Evolutionary conservation across 2,113 vertebrate genomes (phyloP), one percentile per base, ranked within the genome.

Genomic region (Nesoenas mayeri): DNA sequence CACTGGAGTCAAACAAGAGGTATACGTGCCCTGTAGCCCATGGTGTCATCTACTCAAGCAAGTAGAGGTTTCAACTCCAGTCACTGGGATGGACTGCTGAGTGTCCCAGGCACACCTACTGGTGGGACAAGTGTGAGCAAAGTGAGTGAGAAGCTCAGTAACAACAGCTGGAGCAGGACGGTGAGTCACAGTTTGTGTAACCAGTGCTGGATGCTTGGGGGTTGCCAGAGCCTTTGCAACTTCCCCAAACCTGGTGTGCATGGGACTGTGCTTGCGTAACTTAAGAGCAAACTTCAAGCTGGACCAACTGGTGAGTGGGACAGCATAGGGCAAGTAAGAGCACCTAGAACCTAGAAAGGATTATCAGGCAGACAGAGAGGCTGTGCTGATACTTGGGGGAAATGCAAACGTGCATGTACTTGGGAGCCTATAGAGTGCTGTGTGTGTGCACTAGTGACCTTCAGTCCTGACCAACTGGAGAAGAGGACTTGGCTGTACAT

Each of bases 71-170:
- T 53, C 36, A 36, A 4, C 17, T 60, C 5, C 48, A 60, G 50
- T 0, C 10, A 31, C 12, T 42, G 38, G 12, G 3, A 29, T 56
- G 32, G 13, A n/a, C 8, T 64, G 28, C 7, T 64, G 36, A 17
- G 12, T 12, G 10, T 66, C 22, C 36, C 6, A 15, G 7, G 31
- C 32, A 32, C 9, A 69, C 25, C 1, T 87, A 4, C 19, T 26
- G 13, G 10, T 4, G 5, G 7, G 18, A 60, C 2, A 9, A 9
- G 7, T 6, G 13, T 40, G 16, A 42, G 3, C 1, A 36, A 51
- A 57, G 6, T 2, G 15, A 73, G 10, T 32, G 10, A 47, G 15
- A 40, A 2, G 6, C 21, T 81, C 28, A 47, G n/a, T 0, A 0
- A n/a, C 22, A 58, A 31, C n/a, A 87, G 11, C 6, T 32, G 40